Base-by-base conservation (phyloP, 2,113 vertebrate genomes). In the Oenanthe melanoleuca region DNA sequence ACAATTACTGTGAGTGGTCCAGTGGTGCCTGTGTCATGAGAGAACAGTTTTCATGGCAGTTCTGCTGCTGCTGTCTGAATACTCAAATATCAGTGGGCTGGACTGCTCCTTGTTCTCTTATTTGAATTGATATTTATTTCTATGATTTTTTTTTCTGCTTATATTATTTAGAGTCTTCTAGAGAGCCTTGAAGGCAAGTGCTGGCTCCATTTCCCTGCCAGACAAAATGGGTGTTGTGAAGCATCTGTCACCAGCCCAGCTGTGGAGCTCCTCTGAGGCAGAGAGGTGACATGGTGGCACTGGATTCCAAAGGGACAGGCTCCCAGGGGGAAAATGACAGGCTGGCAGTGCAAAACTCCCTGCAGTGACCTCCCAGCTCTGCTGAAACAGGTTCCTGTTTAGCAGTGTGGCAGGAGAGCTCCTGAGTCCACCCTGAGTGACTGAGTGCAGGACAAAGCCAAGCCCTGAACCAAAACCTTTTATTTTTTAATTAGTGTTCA, bases 11-110 rank as follows among this genome's bases (percentile, higher is more conserved):
- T 2, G 8, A 70, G 19, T 44, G 56, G 37, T 57, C 47, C 63
- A 23, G 19, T 21, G 49, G 12, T 0, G 0, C 33, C 61, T 6
- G 9, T 74, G 74, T 14, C 73, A 40, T 0, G 2, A 66, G 45
- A 70, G 56, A 22, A 19, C 22, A 53, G 24, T 49, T 70, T 70
- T 63, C 47, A 12, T 53, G 64, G 29, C 56, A 60, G 55, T 44
- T 72, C 72, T 91, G 57, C 84, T 86, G 34, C 50, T 66, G 61
- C 71, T 34, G 7, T 42, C 80, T 57, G 84, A 65, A 49, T 42
- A 37, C 55, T 69, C 59, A 84, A 45, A 42, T 47, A 70, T 47
- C 73, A 77, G 17, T 12, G n/a, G 55, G n/a, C 73, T 92, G 81
- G n/a, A 73, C 60, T 52, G n/a, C 28, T 89, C 33, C 33, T 65